Conservation (phyloP, 2,888 invertebrate species). For the Aleiodes leptofemur region DNA sequence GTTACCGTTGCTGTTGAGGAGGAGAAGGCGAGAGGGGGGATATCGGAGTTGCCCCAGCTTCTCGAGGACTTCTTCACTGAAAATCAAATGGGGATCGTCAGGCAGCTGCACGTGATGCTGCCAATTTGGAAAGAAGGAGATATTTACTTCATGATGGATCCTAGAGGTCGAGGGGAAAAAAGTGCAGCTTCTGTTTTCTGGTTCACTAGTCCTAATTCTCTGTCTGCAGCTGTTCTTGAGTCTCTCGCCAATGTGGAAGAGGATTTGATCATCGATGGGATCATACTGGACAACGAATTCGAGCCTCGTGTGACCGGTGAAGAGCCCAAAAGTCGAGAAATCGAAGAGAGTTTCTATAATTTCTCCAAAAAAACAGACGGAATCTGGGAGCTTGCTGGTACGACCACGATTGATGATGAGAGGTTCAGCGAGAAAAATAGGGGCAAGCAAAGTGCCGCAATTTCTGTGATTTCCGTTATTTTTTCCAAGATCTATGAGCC, state of each 20-base stretch:
- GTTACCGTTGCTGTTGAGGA: slow-evolving; percentile 75
- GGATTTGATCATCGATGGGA: slow-evolving; percentile 61
- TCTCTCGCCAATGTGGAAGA: slow-evolving; percentile 47
- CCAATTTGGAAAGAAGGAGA: slow-evolving; percentile 70
- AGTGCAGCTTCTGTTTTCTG: slow-evolving; percentile 67
- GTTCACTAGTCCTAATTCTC: slow-evolving; percentile 58
- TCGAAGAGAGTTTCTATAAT: slow-evolving; percentile 64
- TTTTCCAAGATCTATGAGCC: slow-evolving; percentile 70
- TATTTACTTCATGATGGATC: slow-evolving; percentile 68
- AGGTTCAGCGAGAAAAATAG: slow-evolving; percentile 58
- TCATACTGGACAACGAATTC: slow-evolving; percentile 62
- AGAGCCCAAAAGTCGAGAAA: slow-evolving; percentile 56
- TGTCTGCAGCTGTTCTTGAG: slow-evolving; percentile 55
- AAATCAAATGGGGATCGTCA: slow-evolving; percentile 78
- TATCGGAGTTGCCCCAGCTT: slow-evolving; percentile 71
- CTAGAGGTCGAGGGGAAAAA: slow-evolving; percentile 63
- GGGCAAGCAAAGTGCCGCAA: slow-evolving; percentile 63
- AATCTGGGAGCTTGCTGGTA: slow-evolving; percentile 65
- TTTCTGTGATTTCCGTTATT: slow-evolving; percentile 65
- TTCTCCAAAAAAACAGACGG: slow-evolving; percentile 63
- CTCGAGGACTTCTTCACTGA: slow-evolving; percentile 79
- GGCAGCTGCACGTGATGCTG: slow-evolving; percentile 72
- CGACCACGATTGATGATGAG: slow-evolving; percentile 55
- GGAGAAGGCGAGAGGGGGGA: slow-evolving; percentile 75
- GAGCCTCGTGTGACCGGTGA: slow-evolving; percentile 60